phyloP scores from a whole-genome alignment of 2,797 vertebrate genomes.

The Lepilemur septentrionalis region DNA sequence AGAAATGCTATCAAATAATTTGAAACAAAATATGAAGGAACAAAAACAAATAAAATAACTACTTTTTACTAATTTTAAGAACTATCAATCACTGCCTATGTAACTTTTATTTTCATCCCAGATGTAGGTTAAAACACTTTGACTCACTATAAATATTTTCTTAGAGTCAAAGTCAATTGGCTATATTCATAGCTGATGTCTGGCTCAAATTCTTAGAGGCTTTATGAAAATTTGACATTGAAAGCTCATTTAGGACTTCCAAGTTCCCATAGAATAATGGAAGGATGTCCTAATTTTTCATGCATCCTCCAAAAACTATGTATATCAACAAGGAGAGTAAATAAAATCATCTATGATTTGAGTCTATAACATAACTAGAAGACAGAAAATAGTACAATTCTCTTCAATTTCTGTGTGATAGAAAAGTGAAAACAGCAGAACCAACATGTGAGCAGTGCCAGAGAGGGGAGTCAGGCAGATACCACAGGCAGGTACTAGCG shows the following conservation, averaged over 20 bases:
- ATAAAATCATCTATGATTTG: not conserved
- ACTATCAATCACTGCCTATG: not conserved
- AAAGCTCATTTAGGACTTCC: not conserved
- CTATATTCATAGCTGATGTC: not conserved
- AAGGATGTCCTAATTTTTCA: not conserved
- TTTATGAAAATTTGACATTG: not conserved
- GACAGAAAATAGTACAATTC: not conserved
- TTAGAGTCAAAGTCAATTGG: not conserved
- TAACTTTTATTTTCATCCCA: constrained; percentile 1
- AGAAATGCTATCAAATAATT: constrained; percentile 8
- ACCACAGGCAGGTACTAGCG: not conserved
- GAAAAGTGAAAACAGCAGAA: not conserved
- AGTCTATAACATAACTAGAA: not conserved
- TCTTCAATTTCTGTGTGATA: not conserved
- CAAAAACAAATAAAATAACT: not conserved
- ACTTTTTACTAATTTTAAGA: not conserved
- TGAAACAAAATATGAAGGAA: constrained; percentile 13
- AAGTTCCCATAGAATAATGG: not conserved
- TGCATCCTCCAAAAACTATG: not conserved
- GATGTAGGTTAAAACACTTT: not conserved
- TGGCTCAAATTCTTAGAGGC: not conserved
- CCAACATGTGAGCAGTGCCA: not conserved
- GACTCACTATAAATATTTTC: not conserved
- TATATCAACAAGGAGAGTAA: not conserved
- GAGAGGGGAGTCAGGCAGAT: not conserved